These are phyloP conservation scores for Trissoscelio sp. DNA, from an alignment of 2,888 invertebrate genomes.

Conservation along the genomic window DNA sequence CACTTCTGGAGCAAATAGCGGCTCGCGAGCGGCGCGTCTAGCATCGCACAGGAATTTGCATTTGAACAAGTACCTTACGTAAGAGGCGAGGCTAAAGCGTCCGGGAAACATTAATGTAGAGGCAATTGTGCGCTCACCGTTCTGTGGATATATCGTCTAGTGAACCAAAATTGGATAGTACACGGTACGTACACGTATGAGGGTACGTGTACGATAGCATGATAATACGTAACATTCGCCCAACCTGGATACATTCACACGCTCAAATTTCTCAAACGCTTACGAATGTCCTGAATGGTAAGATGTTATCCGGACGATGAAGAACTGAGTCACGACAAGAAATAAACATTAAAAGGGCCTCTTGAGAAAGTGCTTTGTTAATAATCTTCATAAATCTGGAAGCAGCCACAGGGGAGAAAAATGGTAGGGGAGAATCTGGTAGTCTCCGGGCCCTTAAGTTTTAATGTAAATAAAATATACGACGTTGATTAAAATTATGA, in stretches of 20 bases:
- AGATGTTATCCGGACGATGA: slow-evolving; percentile 58
- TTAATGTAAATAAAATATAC: too few species aligned
- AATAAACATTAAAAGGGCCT: slow-evolving; percentile 49
- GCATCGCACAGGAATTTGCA: slow-evolving; percentile 68
- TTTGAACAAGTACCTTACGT: slow-evolving; percentile 66
- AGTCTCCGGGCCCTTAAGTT: too few species aligned
- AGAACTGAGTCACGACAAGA: slow-evolving; percentile 61
- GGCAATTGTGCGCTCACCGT: slow-evolving; percentile 57
- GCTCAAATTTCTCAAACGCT: slow-evolving; percentile 60
- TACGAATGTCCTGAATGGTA: slow-evolving; percentile 53
- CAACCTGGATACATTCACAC: slow-evolving; percentile 51
- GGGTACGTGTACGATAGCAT: slow-evolving; percentile 26
- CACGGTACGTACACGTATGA: slow-evolving; percentile 23
- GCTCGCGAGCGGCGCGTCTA: slow-evolving; percentile 38
- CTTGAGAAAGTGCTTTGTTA: slow-evolving; percentile 59
- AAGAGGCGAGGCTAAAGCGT: slow-evolving; percentile 68
- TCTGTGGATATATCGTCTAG: slow-evolving; percentile 53
- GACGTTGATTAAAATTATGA: too few species aligned
- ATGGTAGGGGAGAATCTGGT: too few species aligned
- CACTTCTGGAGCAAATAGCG: slow-evolving; percentile 63
- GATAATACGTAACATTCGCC: slow-evolving; percentile 47
- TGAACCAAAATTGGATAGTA: slow-evolving; percentile 63
- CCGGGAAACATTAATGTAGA: slow-evolving; percentile 69
- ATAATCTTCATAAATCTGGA: slow-evolving; percentile 62
- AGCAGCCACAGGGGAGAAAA: too few species aligned